Conservation (phyloP, 2,888 invertebrate genomes). For the Smittia sp. region DNA sequence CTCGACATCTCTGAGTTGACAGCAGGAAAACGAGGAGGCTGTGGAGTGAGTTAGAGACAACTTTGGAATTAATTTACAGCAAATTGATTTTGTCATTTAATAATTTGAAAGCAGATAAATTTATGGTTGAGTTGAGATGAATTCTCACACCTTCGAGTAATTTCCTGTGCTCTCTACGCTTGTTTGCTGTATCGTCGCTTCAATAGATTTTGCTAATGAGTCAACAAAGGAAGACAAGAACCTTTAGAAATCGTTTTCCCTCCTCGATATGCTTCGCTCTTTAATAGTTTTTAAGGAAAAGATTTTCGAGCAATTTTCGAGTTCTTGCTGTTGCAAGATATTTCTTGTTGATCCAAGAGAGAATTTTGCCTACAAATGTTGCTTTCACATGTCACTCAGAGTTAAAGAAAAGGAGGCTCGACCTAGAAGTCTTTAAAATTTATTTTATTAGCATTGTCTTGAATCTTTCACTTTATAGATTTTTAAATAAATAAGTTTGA, state of each 20-base stretch:
- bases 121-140: conserved; percentile 12
- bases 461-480: no score
- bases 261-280: no score
- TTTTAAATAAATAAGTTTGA: no score
- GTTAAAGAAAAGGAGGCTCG: no score
- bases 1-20: background rate
- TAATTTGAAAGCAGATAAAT: conserved; percentile 2
- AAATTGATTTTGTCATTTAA: conserved; percentile 12
- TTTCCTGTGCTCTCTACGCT: background rate
- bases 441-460: no score
- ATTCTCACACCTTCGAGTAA: background rate
- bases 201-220: background rate
- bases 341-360: background rate
- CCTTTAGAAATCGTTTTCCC: background rate
- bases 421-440: no score
- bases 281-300: no score
- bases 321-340: background rate
- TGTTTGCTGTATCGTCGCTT: background rate
- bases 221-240: background rate
- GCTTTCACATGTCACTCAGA: no score
- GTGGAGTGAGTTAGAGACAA: background rate
- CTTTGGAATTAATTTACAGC: conserved; percentile 12
- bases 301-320: no score
- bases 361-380: no score
- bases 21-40: background rate